Evolutionary conservation across 2,113 vertebrate species (phyloP), one percentile per base, ranked within the genome.

Genomic region (Spea bombifrons): DNA sequence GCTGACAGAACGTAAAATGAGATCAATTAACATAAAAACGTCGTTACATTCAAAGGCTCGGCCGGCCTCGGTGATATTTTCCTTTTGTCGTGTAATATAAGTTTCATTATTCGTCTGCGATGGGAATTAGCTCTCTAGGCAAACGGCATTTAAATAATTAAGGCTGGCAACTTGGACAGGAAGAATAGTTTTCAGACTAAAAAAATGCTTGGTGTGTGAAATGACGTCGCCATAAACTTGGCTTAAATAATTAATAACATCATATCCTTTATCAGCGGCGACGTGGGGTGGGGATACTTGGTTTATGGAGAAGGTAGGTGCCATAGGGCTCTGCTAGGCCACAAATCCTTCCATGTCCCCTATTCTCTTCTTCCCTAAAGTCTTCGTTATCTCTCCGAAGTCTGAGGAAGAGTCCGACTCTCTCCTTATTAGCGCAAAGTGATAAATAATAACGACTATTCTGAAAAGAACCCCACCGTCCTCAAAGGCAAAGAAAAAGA

Each of bases 11-110:
- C 90, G 90, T 90, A 84, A 91, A 88, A 89, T 80, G 87, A 93
- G 92, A 90, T 88, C 87, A 92, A 93, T 93, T 92, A 90, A 89
- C 87, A 85, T 90, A 90, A 90, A 89, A 93, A 92, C 91, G 88
- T 89, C 85, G 89, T 91, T 91, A 89, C 85, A 89, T 91, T 90
- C 88, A 86, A 84, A 75, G 83, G 86, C 85, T 92, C 93, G 91
- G 90, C 88, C 76, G 49, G 53, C 15, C 53, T 71, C 84, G 80
- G 75, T 88, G 81, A 83, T 90, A 89, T 92, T 90, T 92, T 30
- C 30, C 2, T 52, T 59, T 90, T 81, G 89, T 86, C 84, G 91
- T 90, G 86, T 87, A 84, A 90, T 93, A 91, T 83, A 81, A 83
- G 82, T 86, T 76, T 53, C 81, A 91, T 93, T 93, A 92, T 92